These are phyloP conservation scores for Drosophila eugracilis DNA, from an alignment of 1,140 invertebrate species.

Conservation along the genomic window DNA sequence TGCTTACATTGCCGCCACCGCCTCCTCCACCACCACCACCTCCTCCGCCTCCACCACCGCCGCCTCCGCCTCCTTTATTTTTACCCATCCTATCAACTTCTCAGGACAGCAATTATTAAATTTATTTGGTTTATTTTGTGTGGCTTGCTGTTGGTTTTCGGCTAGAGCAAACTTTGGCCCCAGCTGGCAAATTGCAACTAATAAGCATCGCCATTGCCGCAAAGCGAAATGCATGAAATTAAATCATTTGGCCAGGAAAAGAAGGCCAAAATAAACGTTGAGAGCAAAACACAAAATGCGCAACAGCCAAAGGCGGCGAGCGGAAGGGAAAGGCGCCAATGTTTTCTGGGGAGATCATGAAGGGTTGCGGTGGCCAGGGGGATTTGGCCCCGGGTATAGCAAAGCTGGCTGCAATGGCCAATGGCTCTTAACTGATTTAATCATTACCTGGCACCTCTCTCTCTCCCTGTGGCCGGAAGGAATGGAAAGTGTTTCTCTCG, in stretches of 20 bases:
- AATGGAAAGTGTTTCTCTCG: slow-evolving; percentile 35
- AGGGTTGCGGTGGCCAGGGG: slow-evolving; percentile 1
- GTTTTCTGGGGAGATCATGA: slow-evolving; percentile 4
- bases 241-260: slow-evolving; percentile 56
- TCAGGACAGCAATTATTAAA: slow-evolving; percentile 53
- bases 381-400: background rate
- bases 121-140: slow-evolving; percentile 49
- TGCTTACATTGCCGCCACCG: slow-evolving; percentile 81
- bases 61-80: slow-evolving; percentile 73
- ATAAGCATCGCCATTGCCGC: slow-evolving; percentile 58
- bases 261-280: slow-evolving; percentile 50
- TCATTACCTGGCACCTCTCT: slow-evolving; percentile 31
- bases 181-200: slow-evolving; percentile 75
- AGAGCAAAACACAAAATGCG: slow-evolving; percentile 67
- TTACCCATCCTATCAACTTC: slow-evolving; percentile 73
- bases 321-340: slow-evolving; percentile 6
- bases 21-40: slow-evolving; percentile 51
- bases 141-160: slow-evolving; percentile 17
- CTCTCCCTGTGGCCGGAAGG: slow-evolving; percentile 18
- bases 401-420: slow-evolving; percentile 38
- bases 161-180: slow-evolving; percentile 51
- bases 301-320: slow-evolving; percentile 39
- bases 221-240: slow-evolving; percentile 65
- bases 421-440: slow-evolving; percentile 71
- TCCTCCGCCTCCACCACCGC: slow-evolving; percentile 45